A percentile compares a stretch with the other conserved stretches of the same genome.
phyloP scores from a whole-genome alignment of 2,797 vertebrate genomes.

The Squalus acanthias region DNA sequence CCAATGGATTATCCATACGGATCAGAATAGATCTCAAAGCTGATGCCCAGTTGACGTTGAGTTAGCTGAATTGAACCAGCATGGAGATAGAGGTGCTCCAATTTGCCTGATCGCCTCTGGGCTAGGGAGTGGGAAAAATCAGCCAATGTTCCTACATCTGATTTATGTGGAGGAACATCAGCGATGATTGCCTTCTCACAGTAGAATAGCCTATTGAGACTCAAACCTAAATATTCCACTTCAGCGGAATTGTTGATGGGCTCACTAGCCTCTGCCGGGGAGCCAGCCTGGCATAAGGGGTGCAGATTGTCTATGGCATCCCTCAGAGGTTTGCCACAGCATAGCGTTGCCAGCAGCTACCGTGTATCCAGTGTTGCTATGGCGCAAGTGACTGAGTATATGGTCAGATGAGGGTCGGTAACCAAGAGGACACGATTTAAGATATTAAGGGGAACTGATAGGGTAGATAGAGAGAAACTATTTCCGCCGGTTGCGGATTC shows the following conservation, averaged over 20 bases:
- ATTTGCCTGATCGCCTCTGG: background rate
- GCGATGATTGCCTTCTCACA: background rate
- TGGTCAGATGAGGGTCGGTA: background rate
- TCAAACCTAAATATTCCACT: background rate
- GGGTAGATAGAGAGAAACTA: too few species aligned
- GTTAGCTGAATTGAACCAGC: background rate
- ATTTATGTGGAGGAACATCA: background rate
- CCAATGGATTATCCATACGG: too few species aligned
- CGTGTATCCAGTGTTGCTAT: background rate
- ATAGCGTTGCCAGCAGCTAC: background rate
- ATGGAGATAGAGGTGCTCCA: background rate
- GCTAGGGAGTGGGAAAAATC: background rate
- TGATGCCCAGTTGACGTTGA: background rate
- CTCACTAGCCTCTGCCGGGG: background rate
- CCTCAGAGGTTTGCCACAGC: background rate
- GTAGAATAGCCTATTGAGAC: background rate
- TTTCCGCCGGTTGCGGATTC: too few species aligned
- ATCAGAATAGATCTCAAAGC: background rate
- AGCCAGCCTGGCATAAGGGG: background rate
- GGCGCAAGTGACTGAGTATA: background rate
- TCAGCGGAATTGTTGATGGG: background rate
- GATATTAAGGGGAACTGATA: too few species aligned
- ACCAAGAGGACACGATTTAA: background rate
- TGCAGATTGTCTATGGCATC: background rate
- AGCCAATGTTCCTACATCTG: background rate